Evolutionary conservation across 64 coral and sea anemone genomes (phyloP), one percentile per base, ranked within the genome.

Genomic region (Astreopora myriophthalma): DNA sequence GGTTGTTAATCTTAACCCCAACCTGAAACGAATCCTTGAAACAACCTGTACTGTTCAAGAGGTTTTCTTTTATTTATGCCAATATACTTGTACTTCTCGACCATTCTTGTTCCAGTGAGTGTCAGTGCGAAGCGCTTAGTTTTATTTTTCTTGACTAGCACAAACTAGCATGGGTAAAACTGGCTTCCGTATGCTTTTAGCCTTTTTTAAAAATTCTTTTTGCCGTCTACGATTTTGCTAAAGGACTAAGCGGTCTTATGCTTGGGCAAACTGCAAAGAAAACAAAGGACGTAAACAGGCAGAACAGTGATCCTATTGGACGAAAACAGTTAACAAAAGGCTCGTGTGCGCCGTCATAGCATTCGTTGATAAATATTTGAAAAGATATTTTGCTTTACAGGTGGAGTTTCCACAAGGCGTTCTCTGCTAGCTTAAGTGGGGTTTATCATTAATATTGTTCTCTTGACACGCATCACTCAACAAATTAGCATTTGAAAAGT

Each of bases 401-500:
- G 28, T 73, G 67, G 4, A 73, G 70, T 73, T 37, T 37, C 9
- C 70, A 33, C 67, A 70, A 70, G 67, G 67, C 67, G 67, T 70
- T 13, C 33, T 0, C 31, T 14, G 14, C 5, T 10, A 33, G 22
- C 39, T 14, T 27, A 25, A 28, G 51, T n/a, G 2, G n/a, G 27
- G 2, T 38, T 24, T 19, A 9, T n/a, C n/a, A n/a, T n/a, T n/a
- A n/a, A n/a, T n/a, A 83, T 83, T 83, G 55, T 83, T 63, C 32
- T 32, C n/a, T 14, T 83, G 79, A 64, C 55, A 83, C 55, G 8
- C 33, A n/a, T 83, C 75, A 79, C 26, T 79, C 32, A 83, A 63
- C 12, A 23, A 20, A 80, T 83, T 83, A 27, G 55, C 79, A 38
- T 83, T 64, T 38, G 1, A 64, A 37, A 83, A 26, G 26, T 26